Evolutionary conservation across 2,113 vertebrate species (phyloP), one percentile per base, ranked within the genome.

Genomic region (Larimichthys crocea): DNA sequence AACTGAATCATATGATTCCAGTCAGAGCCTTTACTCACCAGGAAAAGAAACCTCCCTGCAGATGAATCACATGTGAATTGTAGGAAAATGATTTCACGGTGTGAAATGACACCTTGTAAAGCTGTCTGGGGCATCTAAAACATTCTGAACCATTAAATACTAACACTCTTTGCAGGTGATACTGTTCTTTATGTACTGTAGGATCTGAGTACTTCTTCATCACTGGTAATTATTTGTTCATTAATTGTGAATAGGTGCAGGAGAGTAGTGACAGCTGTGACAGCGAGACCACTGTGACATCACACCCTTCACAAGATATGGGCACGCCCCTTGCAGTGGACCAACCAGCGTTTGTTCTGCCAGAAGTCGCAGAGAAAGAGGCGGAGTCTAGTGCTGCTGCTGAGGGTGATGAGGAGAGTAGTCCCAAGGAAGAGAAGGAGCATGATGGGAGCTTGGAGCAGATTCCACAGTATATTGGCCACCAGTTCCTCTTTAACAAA

Each of bases 201-300:
- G 16, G 16, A 22, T 56, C 2, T 16, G n/a, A 74, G 42, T 61
- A 10, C 15, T 67, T 53, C 26, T 46, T 35, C 2, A 20, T 5
- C 1, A 12, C 10, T 12, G 10, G 3, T 75, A 29, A 63, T 63
- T 42, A 8, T 59, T 52, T 73, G 11, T 53, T 29, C 4, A 52
- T 79, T 52, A 0, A 40, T 82, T 53, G 31, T 74, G 29, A 48
- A 65, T 42, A 99, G 97, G 95, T 96, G 75, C 98, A 98, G 57
- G 97, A 98, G 24, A 99, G 98, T 20, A 96, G 96, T 56, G 98
- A 99, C 89, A 99, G 98, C 77, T 99, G 97, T 91, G 98, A 99
- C 92, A 99, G 98, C 22, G 98, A 99, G 90, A 98, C 94, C 20
- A 99, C 98, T 0, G 96, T 99, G 74, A 99, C 95, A 0, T 97